Evolutionary conservation across 2,888 invertebrate species (phyloP), one percentile per base, ranked within the genome.

Genomic region (Eupithecia subumbrata): DNA sequence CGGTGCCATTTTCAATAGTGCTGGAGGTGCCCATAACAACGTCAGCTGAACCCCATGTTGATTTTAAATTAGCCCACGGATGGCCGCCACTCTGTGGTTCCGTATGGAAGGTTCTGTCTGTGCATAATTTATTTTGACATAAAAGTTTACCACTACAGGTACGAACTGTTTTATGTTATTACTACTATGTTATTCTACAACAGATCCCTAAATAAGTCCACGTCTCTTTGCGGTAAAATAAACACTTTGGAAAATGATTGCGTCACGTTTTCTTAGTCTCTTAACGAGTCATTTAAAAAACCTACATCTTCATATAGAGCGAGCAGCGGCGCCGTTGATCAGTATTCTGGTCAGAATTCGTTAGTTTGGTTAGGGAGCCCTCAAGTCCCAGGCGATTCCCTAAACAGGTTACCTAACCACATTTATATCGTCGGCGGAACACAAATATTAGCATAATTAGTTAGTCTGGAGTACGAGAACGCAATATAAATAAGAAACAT

Each of bases 381-480:
- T 88, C 87, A 87, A 88, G 89, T 88, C 91, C 88, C 89, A 88
- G 90, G 90, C 89, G 88, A 92, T 92, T 91, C 91, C 90, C 90
- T 93, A 92, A 93, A 88, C 91, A 91, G 89, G 91, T 93, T 94
- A 92, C 88, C 90, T 90, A 90, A 92, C 91, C 90, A 84, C 91
- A 89, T 92, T 93, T 92, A 91, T 91, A 91, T 87, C 87, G 89
- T 89, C 89, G 84, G 85, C 83, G 85, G 87, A 91, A 91, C 88
- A 89, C 89, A 90, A 91, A 91, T 92, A 93, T 92, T 92, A 90
- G 88, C 90, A 90, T 92, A 92, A 93, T 92, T 92, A 92, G 89
- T 87, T 87, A 82, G 86, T 84, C 84, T 87, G 82, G 64, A 34
- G 87, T 84, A 88, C 88, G 87, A 83, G 84, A 78, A 83, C 84